Conservation (phyloP, 1,140 invertebrate species). For the Drosophila fuyamai region DNA sequence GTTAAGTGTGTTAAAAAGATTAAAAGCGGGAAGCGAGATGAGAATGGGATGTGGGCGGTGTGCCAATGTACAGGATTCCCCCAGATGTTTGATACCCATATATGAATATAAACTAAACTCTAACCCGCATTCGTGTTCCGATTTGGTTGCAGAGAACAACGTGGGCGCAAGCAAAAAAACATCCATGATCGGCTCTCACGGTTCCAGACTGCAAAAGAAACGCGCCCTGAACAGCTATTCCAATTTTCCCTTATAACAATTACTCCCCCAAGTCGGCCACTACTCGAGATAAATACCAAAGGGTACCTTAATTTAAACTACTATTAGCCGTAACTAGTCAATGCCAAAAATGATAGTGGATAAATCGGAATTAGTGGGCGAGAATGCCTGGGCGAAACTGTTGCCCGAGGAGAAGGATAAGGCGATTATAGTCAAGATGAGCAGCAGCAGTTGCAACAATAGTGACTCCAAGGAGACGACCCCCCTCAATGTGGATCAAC, state of each 20-base stretch:
- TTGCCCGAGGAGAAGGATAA: conserved; percentile 69
- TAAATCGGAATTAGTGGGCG: conserved; percentile 65
- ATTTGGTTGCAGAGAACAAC: conserved; percentile 53
- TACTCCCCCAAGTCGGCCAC: conserved; percentile 19
- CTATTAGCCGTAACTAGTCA: conserved; percentile 63
- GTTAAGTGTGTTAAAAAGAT: conserved; percentile 34
- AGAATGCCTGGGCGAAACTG: conserved; percentile 79
- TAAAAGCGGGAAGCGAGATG: background rate
- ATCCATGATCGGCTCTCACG: conserved; percentile 62
- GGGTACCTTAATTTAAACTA: conserved; percentile 28
- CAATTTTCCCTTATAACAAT: conserved; percentile 75
- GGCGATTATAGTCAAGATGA: conserved; percentile 61
- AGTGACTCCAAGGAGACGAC: conserved; percentile 45
- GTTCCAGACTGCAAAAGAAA: conserved; percentile 44
- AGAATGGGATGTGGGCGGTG: conserved; percentile 26
- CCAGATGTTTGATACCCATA: conserved; percentile 12
- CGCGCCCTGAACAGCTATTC: conserved; percentile 55
- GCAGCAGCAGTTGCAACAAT: conserved; percentile 30
- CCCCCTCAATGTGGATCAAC: conserved; percentile 53
- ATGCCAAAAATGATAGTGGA: conserved; percentile 83
- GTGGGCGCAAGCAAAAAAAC: conserved; percentile 37
- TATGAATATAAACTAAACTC: conserved; percentile 1
- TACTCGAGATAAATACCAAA: conserved; percentile 58
- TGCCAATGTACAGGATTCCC: background rate
- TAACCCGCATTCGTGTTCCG: conserved; percentile 41